Percentiles rank a stretch among this genome's conserved stretches.
Evolutionary conservation across 2,797 vertebrate species (phyloP).

Genomic region (Aeoliscus strigatus): DNA sequence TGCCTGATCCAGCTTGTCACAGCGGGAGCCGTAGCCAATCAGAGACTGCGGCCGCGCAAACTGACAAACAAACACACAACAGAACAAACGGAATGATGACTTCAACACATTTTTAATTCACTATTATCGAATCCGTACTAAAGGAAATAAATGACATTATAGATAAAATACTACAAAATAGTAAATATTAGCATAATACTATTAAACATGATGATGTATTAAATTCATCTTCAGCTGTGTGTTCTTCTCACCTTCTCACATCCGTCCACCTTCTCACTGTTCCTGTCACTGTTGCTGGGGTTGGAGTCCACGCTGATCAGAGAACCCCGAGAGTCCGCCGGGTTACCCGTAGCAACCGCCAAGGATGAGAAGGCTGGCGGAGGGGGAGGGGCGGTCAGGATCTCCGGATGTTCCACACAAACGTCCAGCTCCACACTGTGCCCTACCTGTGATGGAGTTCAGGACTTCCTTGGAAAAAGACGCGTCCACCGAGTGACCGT

Average conservation of each 20-base stretch:
- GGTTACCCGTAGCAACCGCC: slow-evolving; percentile 91
- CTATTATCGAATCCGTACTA: too few species aligned
- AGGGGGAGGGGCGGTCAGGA: slow-evolving; percentile 9
- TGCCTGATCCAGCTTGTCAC: slow-evolving; percentile 96
- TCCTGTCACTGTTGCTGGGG: slow-evolving; percentile 91
- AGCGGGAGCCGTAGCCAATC: slow-evolving; percentile 92
- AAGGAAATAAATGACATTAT: too few species aligned
- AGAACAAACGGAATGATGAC: neutral
- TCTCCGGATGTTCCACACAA: slow-evolving; percentile 26
- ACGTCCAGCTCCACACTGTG: neutral
- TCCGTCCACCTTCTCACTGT: slow-evolving; percentile 91
- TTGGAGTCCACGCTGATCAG: slow-evolving; percentile 97
- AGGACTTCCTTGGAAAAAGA: slow-evolving; percentile 98
- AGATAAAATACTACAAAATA: too few species aligned
- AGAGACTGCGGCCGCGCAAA: slow-evolving; percentile 92
- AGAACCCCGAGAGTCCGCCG: slow-evolving; percentile 92
- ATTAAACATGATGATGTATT: too few species aligned
- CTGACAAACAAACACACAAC: slow-evolving; percentile 54
- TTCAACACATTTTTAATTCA: too few species aligned
- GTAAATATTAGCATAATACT: too few species aligned
- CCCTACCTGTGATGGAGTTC: slow-evolving; percentile 95
- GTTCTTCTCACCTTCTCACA: slow-evolving; percentile 88
- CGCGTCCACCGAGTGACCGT: slow-evolving; percentile 91
- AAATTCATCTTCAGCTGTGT: too few species aligned
- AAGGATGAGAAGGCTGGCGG: slow-evolving; percentile 93